These are phyloP conservation scores for Gymnocypris eckloni DNA, from an alignment of 2,797 vertebrate species.

Conservation along the genomic window DNA sequence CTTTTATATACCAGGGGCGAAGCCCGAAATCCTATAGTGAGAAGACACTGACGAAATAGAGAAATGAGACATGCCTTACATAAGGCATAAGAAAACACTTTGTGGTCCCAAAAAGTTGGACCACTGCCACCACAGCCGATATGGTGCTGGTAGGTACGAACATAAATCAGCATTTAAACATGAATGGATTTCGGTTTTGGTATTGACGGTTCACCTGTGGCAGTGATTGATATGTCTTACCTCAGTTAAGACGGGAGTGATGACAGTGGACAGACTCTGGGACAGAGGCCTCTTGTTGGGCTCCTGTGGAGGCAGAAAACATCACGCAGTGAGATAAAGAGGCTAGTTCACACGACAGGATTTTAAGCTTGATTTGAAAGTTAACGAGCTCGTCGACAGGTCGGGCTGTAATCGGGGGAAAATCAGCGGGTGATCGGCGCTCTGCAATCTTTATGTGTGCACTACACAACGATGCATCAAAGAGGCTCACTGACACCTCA, in stretches of 20 bases:
- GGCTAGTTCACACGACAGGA: no score
- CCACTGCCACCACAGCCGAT: background rate
- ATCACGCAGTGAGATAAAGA: background rate
- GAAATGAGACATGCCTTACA: background rate
- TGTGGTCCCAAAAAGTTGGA: background rate
- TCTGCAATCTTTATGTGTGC: no score
- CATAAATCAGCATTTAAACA: background rate
- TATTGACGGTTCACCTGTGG: background rate
- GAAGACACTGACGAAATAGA: background rate
- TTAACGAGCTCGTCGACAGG: no score
- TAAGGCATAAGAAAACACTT: background rate
- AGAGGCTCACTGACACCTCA: no score
- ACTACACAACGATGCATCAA: no score
- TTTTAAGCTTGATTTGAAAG: no score
- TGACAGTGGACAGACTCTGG: conserved; percentile 92
- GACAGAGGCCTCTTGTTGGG: conserved; percentile 93
- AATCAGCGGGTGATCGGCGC: no score
- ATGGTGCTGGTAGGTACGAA: background rate
- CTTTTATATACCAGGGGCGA: background rate
- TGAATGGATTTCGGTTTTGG: background rate
- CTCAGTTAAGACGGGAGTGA: conserved; percentile 93
- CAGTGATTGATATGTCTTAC: conserved; percentile 73
- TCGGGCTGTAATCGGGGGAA: no score
- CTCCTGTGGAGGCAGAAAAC: conserved; percentile 75
- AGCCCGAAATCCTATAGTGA: background rate